Base-by-base conservation (phyloP, 2,113 vertebrate genomes). In the Parus major region DNA sequence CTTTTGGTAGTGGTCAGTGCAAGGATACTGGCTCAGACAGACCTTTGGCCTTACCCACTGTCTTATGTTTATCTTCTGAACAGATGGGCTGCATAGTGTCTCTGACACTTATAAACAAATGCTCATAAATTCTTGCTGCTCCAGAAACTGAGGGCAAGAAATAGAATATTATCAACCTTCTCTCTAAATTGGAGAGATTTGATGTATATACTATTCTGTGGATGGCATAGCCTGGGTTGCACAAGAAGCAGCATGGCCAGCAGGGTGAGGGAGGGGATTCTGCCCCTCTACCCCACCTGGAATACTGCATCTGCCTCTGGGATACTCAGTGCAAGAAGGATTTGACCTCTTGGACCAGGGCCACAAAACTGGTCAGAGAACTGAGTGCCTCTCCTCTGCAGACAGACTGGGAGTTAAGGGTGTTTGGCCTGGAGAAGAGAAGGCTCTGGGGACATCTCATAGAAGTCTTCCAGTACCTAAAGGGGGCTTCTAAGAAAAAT, bases 301-400 rank as follows among this genome's bases (percentile, higher is more conserved):
- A 65, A 10, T 24, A 12, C 19, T n/a, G n/a, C 50, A 47, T 28
- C n/a, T 8, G 3, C 22, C 33, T 53, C 21, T 53, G 39, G 27
- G 41, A 7, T 84, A 12, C 23, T 24, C 29, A 28, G 19, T 8
- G n/a, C 15, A n/a, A 41, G 28, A 29, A 49, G 29, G n/a, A 49
- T 75, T 50, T 29, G 42, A 56, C 23, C 4, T 47, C n/a, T 41
- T 49, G n/a, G 42, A 56, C 23, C 18, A 64, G 41, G 15, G 41
- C 18, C 59, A 46, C 41, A 23, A 15, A 33, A 55, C 0, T 33
- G 22, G 17, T 46, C 14, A 36, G 47, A 36, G 47, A 22, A 4
- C 22, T 72, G 11, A 60, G 12, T 9, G 15, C 2, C 5, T 49
- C 8, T n/a, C 0, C n/a, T 44, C 1, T 39, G 50, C 25, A 18